Evolutionary conservation across 1,140 invertebrate genomes (phyloP), one percentile per base, ranked within the genome.

Genomic region (Dendrolimus kikuchii): DNA sequence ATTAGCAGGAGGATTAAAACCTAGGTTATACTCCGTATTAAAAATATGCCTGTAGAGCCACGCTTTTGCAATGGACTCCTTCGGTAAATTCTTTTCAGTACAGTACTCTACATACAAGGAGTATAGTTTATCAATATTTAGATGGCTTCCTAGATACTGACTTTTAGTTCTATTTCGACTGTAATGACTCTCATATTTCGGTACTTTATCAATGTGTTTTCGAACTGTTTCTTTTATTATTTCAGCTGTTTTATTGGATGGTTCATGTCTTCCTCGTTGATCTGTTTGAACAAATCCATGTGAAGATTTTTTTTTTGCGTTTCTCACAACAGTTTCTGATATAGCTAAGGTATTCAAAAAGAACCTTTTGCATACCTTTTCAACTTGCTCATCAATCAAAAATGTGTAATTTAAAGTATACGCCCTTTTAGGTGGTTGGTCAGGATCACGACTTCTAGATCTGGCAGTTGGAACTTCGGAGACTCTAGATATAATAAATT

Each of bases 321-420:
- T 58, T 49, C 50, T 43, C n/a, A 58, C 56, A n/a, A 58, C 46
- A 43, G 56, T 58, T 49, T 58, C 56, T 23, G 56, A 58, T 43
- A 58, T 58, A 38, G 49, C 51, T 42, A 58, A 42, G 6, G 56
- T 58, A 43, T 51, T 51, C 36, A 58, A 53, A 57, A 51, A 57
- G 23, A 49, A 39, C 37, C 46, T 53, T 46, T 53, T 53, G 51
- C 51, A 53, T n/a, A n/a, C n/a, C n/a, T n/a, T n/a, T n/a, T n/a
- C n/a, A n/a, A n/a, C n/a, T n/a, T n/a, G n/a, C n/a, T n/a, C n/a
- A n/a, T n/a, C n/a, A n/a, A n/a, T n/a, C n/a, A n/a, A n/a, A n/a
- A n/a, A n/a, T n/a, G n/a, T n/a, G n/a, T n/a, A n/a, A n/a, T n/a
- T n/a, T n/a, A n/a, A n/a, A n/a, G n/a, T n/a, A n/a, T n/a, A n/a